A percentile compares a stretch with the other conserved stretches of the same genome.
phyloP scores from a whole-genome alignment of 2,797 vertebrate genomes.

The Merluccius polli region DNA sequence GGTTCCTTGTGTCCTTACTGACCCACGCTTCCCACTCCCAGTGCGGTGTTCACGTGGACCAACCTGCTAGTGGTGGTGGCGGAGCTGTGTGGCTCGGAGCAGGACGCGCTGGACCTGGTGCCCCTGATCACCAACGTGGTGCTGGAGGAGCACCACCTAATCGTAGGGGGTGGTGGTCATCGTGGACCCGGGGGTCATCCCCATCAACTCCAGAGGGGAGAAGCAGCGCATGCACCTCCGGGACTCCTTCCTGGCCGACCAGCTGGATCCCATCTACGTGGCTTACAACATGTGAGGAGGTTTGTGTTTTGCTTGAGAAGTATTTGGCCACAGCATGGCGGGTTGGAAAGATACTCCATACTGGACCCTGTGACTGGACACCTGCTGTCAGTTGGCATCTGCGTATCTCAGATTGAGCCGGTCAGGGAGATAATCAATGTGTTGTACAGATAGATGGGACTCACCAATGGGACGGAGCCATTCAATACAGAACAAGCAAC shows the following conservation, averaged over 20 bases:
- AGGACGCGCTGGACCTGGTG: slow-evolving; percentile 95
- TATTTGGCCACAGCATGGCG: not conserved
- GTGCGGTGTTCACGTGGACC: slow-evolving; percentile 99
- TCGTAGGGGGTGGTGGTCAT: slow-evolving; percentile 97
- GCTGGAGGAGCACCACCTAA: slow-evolving; percentile 96
- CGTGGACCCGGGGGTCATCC: slow-evolving; percentile 95
- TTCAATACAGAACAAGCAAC: not conserved
- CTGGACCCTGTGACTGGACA: slow-evolving; percentile 31
- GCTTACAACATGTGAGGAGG: slow-evolving; percentile 93
- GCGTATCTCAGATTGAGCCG: slow-evolving; percentile 36
- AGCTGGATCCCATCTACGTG: slow-evolving; percentile 97
- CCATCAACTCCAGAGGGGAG: slow-evolving; percentile 98
- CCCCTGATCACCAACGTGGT: slow-evolving; percentile 97
- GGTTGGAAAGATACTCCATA: not conserved
- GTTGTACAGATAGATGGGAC: not conserved
- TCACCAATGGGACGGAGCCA: not conserved
- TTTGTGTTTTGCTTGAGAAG: not conserved
- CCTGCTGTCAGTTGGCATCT: slow-evolving; percentile 50
- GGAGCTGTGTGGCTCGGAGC: slow-evolving; percentile 94
- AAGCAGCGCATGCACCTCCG: slow-evolving; percentile 98
- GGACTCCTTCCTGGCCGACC: slow-evolving; percentile 96
- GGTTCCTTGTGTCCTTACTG: not conserved
- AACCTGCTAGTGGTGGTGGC: slow-evolving; percentile 97
- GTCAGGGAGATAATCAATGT: not conserved
- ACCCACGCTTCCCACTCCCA: slow-evolving; percentile 40